Percentiles rank a stretch among this genome's conserved stretches.
Evolutionary conservation across 2,797 vertebrate species (phyloP).

Genomic region (Hyperoplus lanceolatus): DNA sequence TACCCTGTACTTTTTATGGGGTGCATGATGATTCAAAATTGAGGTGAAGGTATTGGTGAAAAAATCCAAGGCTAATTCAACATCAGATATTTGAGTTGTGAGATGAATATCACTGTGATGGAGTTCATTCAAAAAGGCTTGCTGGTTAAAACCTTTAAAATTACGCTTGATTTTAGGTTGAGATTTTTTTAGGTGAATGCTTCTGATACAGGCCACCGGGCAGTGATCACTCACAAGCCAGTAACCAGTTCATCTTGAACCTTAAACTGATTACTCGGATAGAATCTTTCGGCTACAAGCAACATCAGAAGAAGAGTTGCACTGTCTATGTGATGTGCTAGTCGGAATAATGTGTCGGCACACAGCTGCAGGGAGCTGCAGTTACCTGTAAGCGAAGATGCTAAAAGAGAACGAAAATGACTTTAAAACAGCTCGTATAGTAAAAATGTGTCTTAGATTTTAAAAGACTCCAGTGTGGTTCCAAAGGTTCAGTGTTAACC

Average conservation of each 20-base stretch:
- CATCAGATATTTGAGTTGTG: too few species aligned
- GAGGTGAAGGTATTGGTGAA: too few species aligned
- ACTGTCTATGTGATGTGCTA: not conserved
- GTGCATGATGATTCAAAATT: too few species aligned
- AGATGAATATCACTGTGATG: too few species aligned
- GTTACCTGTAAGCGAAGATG: not conserved
- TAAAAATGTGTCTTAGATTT: not conserved
- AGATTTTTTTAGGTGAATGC: too few species aligned
- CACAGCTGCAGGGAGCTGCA: not conserved
- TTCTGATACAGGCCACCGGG: too few species aligned
- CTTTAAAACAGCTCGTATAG: not conserved
- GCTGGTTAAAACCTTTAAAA: too few species aligned
- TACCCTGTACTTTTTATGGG: too few species aligned
- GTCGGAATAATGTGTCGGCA: not conserved
- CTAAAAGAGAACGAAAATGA: not conserved
- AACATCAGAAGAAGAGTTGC: not conserved
- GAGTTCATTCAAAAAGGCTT: too few species aligned
- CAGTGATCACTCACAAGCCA: conserved; percentile 14
- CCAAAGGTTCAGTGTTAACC: conserved; percentile 36
- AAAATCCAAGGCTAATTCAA: too few species aligned
- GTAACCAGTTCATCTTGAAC: conserved; percentile 17
- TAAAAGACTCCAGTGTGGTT: not conserved
- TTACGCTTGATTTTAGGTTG: too few species aligned
- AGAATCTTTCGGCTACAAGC: not conserved
- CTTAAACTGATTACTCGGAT: conserved; percentile 17